Percentiles rank a stretch among this genome's conserved stretches.
Evolutionary conservation across 2,113 vertebrate genomes (phyloP).

Genomic region (Machaerirhynchus nigripectus): DNA sequence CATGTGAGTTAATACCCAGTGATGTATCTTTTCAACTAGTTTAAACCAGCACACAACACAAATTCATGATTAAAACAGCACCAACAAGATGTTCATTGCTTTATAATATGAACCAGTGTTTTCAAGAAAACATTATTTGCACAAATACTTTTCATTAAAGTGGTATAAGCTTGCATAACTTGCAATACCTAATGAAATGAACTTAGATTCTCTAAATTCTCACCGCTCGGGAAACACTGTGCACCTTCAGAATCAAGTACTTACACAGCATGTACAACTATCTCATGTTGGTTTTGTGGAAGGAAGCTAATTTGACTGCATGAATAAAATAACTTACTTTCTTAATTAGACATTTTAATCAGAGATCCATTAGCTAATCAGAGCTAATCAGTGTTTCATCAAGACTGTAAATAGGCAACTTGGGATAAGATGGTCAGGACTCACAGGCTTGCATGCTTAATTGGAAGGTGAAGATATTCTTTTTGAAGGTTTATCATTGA

Average conservation of each 20-base stretch:
- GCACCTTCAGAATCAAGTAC: constrained; percentile 20
- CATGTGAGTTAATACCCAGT: not conserved
- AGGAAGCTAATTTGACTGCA: constrained; percentile 64
- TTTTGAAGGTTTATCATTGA: not conserved
- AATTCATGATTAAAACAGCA: not conserved
- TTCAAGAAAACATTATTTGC: constrained; percentile 46
- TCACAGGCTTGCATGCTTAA: constrained; percentile 39
- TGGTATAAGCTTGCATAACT: not conserved
- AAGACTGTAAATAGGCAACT: constrained; percentile 58
- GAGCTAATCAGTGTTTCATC: constrained; percentile 68
- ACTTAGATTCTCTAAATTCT: not conserved
- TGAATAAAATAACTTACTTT: constrained; percentile 65
- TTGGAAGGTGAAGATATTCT: not conserved
- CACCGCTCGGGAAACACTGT: not conserved
- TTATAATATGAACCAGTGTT: not conserved
- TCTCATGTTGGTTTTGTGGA: constrained; percentile 10
- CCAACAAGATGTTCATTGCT: not conserved
- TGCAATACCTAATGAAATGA: not conserved
- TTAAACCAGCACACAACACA: not conserved
- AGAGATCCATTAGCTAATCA: constrained; percentile 69
- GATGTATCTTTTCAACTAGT: not conserved
- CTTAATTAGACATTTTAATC: constrained; percentile 69
- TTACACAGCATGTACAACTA: constrained; percentile 12
- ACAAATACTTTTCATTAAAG: constrained; percentile 35
- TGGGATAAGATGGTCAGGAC: constrained; percentile 34